These are phyloP conservation scores for Agrotis ipsilon DNA, from an alignment of 2,888 invertebrate genomes.

Conservation along the genomic window DNA sequence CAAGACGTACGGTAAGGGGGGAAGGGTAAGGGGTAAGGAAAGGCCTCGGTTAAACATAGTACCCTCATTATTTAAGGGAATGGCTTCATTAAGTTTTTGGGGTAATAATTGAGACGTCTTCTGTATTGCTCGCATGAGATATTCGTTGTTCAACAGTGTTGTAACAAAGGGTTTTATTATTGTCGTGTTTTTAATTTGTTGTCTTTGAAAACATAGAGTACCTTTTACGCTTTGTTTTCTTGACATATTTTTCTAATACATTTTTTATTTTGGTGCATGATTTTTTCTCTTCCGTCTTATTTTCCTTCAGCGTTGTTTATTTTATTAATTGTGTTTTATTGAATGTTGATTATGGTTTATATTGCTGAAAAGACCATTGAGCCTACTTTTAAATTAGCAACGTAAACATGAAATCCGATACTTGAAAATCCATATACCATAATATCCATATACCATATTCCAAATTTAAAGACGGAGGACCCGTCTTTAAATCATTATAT, in stretches of 20 bases:
- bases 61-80: slow-evolving; percentile 39
- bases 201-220: neutral
- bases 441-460: too few species aligned
- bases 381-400: too few species aligned
- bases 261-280: slow-evolving; percentile 10
- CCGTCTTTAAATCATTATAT: too few species aligned
- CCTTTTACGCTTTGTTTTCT: slow-evolving; percentile 9
- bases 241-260: neutral
- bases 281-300: neutral
- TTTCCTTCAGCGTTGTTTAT: too few species aligned
- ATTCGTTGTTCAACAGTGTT: slow-evolving; percentile 12
- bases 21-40: neutral
- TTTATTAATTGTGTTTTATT: neutral
- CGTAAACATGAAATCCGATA: too few species aligned
- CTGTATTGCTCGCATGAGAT: slow-evolving; percentile 1
- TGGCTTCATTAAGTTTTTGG: slow-evolving; percentile 47
- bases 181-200: slow-evolving; percentile 22
- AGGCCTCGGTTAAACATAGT: slow-evolving; percentile 3
- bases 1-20: neutral
- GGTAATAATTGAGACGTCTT: slow-evolving; percentile 38
- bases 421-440: too few species aligned
- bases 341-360: too few species aligned
- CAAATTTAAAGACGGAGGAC: too few species aligned
- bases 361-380: too few species aligned
- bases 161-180: slow-evolving; percentile 27